phyloP scores from a whole-genome alignment of 2,113 vertebrate genomes.

The Eurypyga helias region DNA sequence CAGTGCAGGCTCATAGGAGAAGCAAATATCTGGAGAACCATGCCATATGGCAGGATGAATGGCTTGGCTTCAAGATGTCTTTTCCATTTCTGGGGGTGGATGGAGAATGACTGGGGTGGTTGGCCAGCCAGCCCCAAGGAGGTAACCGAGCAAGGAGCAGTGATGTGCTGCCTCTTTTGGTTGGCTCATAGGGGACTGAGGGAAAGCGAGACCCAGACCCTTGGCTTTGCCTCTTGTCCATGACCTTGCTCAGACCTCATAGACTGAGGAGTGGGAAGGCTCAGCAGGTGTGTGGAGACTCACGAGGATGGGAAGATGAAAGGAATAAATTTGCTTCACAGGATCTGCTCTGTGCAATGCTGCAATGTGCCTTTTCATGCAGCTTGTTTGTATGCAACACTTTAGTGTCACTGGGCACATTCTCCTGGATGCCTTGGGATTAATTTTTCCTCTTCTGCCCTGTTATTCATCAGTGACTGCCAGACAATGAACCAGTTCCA shows the following conservation, averaged over 20 bases:
- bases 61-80: background rate
- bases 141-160: background rate
- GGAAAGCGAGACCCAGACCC: background rate
- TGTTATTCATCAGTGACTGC: background rate
- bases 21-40: rapidly evolving
- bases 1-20: background rate
- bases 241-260: background rate
- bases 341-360: background rate
- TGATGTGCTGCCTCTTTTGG: background rate
- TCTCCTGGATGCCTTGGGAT: background rate
- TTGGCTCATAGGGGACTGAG: background rate
- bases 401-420: background rate
- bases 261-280: background rate
- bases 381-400: background rate
- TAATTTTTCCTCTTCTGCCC: background rate
- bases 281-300: background rate
- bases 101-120: background rate
- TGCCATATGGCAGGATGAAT: background rate
- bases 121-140: background rate
- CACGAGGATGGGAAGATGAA: background rate
- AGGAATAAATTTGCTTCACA: background rate
- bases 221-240: background rate
- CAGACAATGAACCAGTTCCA: background rate
- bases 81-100: background rate
- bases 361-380: background rate